Evolutionary conservation across 2,888 invertebrate genomes (phyloP).

Genomic region (Odontomyia ornata): DNA sequence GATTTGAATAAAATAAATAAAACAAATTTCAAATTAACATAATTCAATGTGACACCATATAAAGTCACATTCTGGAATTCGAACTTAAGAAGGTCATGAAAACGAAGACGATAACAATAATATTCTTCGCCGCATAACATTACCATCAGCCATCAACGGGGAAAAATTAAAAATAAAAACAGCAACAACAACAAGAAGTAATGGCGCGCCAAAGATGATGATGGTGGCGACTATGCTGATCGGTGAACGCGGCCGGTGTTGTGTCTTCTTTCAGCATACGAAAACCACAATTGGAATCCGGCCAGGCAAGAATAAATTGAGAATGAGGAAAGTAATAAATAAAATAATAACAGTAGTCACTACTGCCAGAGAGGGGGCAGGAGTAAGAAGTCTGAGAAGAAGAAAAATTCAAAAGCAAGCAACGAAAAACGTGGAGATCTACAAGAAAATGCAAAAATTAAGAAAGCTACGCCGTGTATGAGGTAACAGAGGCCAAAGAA

Average conservation of each 20-base stretch:
- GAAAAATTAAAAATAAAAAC: neutral
- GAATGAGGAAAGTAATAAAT: neutral
- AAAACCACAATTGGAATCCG: conserved; percentile 15
- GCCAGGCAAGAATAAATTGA: conserved; percentile 10
- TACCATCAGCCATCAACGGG: no score
- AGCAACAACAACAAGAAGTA: neutral
- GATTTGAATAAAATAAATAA: no score
- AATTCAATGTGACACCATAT: conserved; percentile 1
- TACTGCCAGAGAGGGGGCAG: no score
- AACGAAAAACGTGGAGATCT: no score
- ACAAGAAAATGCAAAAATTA: neutral
- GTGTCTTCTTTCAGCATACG: no score
- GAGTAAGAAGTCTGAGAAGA: no score
- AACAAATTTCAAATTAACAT: no score
- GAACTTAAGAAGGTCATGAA: conserved; percentile 34
- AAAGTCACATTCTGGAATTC: conserved; percentile 20
- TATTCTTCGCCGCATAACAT: no score
- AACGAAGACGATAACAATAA: conserved; percentile 2
- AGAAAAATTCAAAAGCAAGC: no score
- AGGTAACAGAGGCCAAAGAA: neutral
- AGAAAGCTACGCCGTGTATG: neutral
- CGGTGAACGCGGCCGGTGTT: no score
- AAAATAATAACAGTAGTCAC: conserved; percentile 12
- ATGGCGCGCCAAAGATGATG: neutral
- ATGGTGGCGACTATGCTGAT: neutral